Evolutionary conservation across 2,113 vertebrate genomes (phyloP), one percentile per base, ranked within the genome.

Genomic region (Otocyon megalotis): DNA sequence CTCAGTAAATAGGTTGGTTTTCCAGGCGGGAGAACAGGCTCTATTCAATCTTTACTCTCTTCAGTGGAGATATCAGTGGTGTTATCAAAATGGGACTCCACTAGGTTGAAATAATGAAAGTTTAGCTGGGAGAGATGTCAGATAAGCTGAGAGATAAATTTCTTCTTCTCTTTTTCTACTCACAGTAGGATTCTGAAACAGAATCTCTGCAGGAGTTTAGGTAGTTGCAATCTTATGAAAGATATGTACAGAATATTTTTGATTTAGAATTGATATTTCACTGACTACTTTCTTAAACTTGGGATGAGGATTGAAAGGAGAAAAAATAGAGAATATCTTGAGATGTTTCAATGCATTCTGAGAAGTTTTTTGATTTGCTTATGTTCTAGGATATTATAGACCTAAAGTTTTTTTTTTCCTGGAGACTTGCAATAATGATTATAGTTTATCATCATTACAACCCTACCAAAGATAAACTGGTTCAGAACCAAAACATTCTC

Each of bases 141-240:
- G 86, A 74, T 88, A 93, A 94, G 28, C 93, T 63, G 37, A 95
- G 94, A 90, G 81, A 95, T 77, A 67, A 37, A 93, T 94, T 92
- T 94, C 82, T 88, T 88, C 53, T 85, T 74, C 92, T 96, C 77
- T 88, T 97, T 97, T 96, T 94, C 28, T 77, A 43, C 32, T 97
- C 90, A 95, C 95, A 88, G 96, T 97, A 37, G 97, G 96, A 93
- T 96, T 96, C 83, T 96, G 90, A 96, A 93, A 88, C 35, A 67
- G 89, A 96, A 77, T 83, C 79, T 74, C 84, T 0, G 58, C 81
- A 77, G 90, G 92, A 77, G 56, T 80, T 71, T 69, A 71, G 82
- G 63, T 80, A 72, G 67, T 37, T 97, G 28, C 37, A 58, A 74
- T 93, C 56, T 53, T 74, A 79, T 90, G 56, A 89, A 84, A 93